Base-by-base conservation (phyloP, 1,140 invertebrate species). In the Calosoma granatense region DNA sequence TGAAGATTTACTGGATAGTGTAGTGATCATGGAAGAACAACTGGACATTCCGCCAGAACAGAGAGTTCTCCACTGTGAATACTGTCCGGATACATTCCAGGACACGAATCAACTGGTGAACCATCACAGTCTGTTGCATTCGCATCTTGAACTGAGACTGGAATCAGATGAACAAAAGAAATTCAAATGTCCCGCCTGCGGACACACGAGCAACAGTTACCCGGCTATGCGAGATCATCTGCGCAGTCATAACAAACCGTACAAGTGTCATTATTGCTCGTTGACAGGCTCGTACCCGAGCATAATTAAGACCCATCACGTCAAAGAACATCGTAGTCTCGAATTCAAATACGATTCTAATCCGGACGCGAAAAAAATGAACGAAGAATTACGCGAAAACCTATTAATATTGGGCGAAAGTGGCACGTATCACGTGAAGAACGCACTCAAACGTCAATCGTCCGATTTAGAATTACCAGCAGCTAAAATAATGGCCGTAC, bases 161-260 rank as follows among this genome's bases (percentile, higher is more conserved):
- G 22, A 53, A 14, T 6, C 47, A 6, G 26, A 36, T 6, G 3
- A 17, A 20, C 20, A 9, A 9, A 53, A 53, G 20, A 21, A 53
- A 23, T 53, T 9, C 20, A 53, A 53, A 19, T 53, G 52, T 23
- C 47, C 26, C 6, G 17, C 6, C 3, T 53, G 52, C 15, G 3
- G 6, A 4, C 52, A 53, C 17, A 20, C 52, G 17, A 53, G 52
- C 20, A 53, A 53, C 20, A 53, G 52, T 53, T 53, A 53, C 17
- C 52, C 22, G 17, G 4, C 52, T 2, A 53, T 53, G 20, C 20
- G 52, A 9, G 52, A 53, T 53, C 52, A 53, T 23, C 12, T 53
- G 4, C 22, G 52, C 6, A 9, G 20, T 12, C 52, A 53, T 53
- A 22, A 22, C 20, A 53, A 53, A 23, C 52, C 52, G 2, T 53